Base-by-base conservation (phyloP, 2,113 vertebrate genomes). In the Ceyx melanurus region DNA sequence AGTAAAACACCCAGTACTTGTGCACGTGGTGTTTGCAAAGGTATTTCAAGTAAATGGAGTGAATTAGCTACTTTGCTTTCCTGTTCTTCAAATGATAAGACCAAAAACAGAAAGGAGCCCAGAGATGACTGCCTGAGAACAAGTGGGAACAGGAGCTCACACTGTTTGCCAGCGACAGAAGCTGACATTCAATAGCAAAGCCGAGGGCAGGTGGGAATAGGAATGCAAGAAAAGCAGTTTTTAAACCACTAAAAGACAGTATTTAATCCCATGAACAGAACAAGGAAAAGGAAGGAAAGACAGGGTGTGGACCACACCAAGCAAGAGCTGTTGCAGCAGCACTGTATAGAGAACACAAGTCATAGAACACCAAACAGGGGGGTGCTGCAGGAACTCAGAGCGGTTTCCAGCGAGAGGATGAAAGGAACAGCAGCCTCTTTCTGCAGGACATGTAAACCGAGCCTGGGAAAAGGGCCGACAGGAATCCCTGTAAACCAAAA, bases 341-440 rank as follows among this genome's bases (percentile, higher is more conserved):
- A 33, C 8, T 12, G 23, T 16, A 60, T 1, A 53, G 31, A 71
- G 23, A 94, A 74, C 20, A 56, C 4, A 33, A 43, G 75, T 4
- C 72, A 58, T 2, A 53, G 31, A 57, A 71, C 28, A 60, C 9
- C 4, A 60, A 74, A 40, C 21, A 66, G n/a, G 35, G 51, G n/a
- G 23, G 42, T 14, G 45, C 4, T 72, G 58, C 84, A 65, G 40
- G 40, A 82, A 88, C 50, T 84, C 54, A 14, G 26, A 77, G 70
- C 35, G 72, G 42, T 37, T 53, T 50, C 57, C 87, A 72, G 21
- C 1, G 1, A 62, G 31, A 73, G 56, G 42, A 89, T 26, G 66
- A 93, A 85, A 91, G 50, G 66, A 89, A 70, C 46, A 82, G 87
- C 74, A 75, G 70, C 25, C 15, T 76, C 50, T 42, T 82, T 84